Base-by-base conservation (phyloP, 2,888 invertebrate genomes). In the Bombylius discolor region DNA sequence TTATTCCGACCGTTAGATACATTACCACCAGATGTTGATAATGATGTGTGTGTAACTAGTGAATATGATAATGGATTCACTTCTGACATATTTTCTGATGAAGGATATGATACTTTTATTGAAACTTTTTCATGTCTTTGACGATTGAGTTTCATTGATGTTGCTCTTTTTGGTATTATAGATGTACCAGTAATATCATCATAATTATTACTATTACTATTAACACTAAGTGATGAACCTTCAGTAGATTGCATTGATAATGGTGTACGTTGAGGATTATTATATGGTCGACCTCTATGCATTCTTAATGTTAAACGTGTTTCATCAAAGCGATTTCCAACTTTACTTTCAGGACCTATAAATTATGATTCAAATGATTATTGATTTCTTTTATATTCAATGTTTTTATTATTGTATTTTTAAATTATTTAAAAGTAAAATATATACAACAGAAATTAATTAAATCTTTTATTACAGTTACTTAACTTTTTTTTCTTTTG, bases 251-350 rank as follows among this genome's bases (percentile, higher is more conserved):
- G 77, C 8, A 81, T 83, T 1, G 81, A 84, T 31, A 70, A 64
- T 1, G 71, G 71, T 1, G 82, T 82, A 8, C 72, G 67, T 34
- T 75, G 72, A 49, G 74, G 72, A 48, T 74, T 73, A 32, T 83
- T 84, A 0, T 83, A 82, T 1, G 72, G 70, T 34, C 74, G 66
- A 0, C 95, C 95, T 1, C 94, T 79, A 73, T 96, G 95, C 64
- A 96, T 93, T 62, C 95, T 81, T 61, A 96, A 74, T 0, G 94
- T 93, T 55, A 95, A 77, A 50, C 89, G 83, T 70, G 91, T 88
- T 70, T 91, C 90, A 65, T 91, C 89, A 67, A 89, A 88, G 47
- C 89, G 83, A 69, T 78, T 84, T 52, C 84, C 84, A 55, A 83
- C 67, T 55, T 72, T 70, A 48, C 82, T 83, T 64, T 80, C 78